Conservation (phyloP, 2,797 vertebrate genomes). For the Anomalospiza imberbis region DNA sequence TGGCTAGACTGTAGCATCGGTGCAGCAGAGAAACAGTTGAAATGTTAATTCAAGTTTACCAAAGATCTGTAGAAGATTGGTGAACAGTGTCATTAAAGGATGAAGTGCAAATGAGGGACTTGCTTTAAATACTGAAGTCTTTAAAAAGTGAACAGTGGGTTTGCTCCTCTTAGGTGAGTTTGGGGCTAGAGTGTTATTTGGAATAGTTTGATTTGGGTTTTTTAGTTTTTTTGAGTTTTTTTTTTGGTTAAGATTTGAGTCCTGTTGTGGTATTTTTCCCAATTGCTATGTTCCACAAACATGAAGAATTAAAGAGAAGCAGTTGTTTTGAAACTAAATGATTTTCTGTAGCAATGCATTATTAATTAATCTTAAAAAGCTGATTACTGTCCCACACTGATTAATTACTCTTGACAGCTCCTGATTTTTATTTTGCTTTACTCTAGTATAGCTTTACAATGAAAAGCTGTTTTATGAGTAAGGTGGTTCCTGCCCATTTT, state of each 20-base stretch:
- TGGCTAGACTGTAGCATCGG: neutral
- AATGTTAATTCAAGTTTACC: neutral
- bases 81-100: neutral
- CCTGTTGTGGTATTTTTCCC: neutral
- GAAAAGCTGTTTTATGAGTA: neutral
- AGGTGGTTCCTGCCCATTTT: neutral
- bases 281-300: neutral
- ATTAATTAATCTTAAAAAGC: neutral
- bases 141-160: neutral
- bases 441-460: neutral
- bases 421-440: neutral
- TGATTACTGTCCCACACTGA: neutral
- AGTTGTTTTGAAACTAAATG: neutral
- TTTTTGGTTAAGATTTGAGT: neutral
- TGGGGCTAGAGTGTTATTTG: neutral
- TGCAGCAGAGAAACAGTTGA: neutral
- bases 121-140: neutral
- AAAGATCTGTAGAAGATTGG: neutral
- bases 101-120: neutral
- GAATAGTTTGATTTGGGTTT: neutral
- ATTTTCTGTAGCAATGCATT: neutral
- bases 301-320: neutral
- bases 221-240: neutral
- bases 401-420: neutral
- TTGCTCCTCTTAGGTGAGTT: neutral